Conservation (phyloP, 92 coral and sea anemone species). For the Palythoa grandis region DNA sequence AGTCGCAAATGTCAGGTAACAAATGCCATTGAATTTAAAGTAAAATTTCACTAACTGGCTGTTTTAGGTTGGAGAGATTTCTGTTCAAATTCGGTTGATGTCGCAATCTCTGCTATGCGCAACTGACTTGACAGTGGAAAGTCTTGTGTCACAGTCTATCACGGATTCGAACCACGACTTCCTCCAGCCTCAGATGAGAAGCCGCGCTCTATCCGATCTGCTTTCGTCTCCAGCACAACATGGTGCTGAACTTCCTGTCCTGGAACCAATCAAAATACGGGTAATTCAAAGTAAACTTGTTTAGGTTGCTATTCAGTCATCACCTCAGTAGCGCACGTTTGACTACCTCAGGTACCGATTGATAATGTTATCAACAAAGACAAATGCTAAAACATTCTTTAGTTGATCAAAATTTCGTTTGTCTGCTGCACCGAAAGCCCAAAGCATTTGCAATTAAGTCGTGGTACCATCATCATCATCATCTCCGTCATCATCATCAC, state of each 20-base stretch:
- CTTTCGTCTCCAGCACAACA: conserved; percentile 60
- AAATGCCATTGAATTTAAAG: neutral
- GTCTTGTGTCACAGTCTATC: conserved; percentile 70
- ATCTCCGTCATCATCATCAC: no score
- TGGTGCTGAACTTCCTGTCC: conserved; percentile 60
- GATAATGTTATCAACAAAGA: no score
- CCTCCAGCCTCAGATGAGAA: conserved; percentile 58
- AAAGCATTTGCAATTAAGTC: no score
- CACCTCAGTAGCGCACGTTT: no score
- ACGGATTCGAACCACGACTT: conserved; percentile 24
- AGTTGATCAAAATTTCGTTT: no score
- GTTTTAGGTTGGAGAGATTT: conserved; percentile 67
- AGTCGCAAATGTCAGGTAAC: neutral
- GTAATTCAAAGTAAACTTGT: neutral
- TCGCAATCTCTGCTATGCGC: conserved; percentile 83
- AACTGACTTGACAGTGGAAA: conserved; percentile 88
- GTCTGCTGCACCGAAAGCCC: no score
- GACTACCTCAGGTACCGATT: no score
- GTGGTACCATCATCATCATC: no score
- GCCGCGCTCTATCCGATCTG: conserved; percentile 91
- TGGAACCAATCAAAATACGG: conserved; percentile 95
- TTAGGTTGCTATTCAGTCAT: no score
- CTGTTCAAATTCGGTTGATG: conserved; percentile 72
- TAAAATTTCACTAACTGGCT: no score
- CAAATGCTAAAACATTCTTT: no score